These are phyloP conservation scores for Ophion obscuratus DNA, from an alignment of 2,888 invertebrate species.

Conservation along the genomic window DNA sequence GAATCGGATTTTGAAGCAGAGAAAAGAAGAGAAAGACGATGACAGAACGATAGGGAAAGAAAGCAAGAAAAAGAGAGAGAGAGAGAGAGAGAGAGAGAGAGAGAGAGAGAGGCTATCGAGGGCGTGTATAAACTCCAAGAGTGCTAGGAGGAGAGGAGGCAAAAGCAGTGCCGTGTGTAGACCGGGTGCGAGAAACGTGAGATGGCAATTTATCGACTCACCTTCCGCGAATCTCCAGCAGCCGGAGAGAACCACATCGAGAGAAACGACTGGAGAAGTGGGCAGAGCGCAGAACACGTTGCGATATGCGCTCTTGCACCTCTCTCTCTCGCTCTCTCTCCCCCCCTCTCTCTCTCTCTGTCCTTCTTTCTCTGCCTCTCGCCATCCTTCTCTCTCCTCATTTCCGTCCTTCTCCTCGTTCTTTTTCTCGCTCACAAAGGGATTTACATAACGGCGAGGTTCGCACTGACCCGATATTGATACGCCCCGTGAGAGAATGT, in stretches of 20 bases:
- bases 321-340: conserved; percentile 43
- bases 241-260: conserved; percentile 19
- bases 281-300: conserved; percentile 23
- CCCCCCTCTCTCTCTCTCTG: not conserved
- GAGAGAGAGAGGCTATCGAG: conserved; percentile 22
- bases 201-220: conserved; percentile 63
- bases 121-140: conserved; percentile 31
- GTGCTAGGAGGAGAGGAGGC: conserved; percentile 39
- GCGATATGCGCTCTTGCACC: conserved; percentile 24
- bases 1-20: conserved; percentile 24
- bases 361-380: not conserved
- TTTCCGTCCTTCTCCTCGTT: not conserved
- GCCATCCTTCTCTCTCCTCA: not conserved
- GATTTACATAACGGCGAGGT: conserved; percentile 59
- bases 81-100: conserved; percentile 15
- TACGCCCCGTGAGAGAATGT: conserved; percentile 58
- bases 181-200: conserved; percentile 65
- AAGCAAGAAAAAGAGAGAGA: not conserved
- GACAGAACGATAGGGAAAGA: not conserved
- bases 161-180: conserved; percentile 45
- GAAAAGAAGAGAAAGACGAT: conserved; percentile 7
- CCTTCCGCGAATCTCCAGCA: conserved; percentile 51
- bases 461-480: conserved; percentile 47
- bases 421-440: conserved; percentile 1
- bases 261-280: conserved; percentile 12